These are phyloP conservation scores for Hedychridium roseum DNA, from an alignment of 2,888 invertebrate species.

Conservation along the genomic window DNA sequence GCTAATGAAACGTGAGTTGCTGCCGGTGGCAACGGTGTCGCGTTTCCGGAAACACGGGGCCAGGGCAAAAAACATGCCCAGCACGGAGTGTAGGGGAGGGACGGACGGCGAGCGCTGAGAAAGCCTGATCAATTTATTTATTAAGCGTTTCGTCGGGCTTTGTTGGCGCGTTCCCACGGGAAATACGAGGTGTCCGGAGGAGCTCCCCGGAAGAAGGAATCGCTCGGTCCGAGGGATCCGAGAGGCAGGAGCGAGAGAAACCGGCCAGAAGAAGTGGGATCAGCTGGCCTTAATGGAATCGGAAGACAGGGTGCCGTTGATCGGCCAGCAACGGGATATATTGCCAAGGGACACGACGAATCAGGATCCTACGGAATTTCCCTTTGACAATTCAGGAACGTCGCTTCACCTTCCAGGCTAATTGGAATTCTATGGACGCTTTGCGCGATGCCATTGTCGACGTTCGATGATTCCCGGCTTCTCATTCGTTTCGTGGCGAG, in stretches of 20 bases:
- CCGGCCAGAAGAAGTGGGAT: slow-evolving; percentile 17
- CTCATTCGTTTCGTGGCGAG: too few species aligned
- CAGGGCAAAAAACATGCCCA: slow-evolving; percentile 7
- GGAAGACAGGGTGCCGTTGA: too few species aligned
- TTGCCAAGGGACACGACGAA: neutral
- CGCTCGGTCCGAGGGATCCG: slow-evolving; percentile 3
- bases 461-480: too few species aligned
- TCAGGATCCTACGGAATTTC: neutral
- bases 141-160: slow-evolving; percentile 49
- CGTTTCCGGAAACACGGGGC: slow-evolving; percentile 51
- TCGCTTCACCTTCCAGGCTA: neutral
- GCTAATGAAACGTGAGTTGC: slow-evolving; percentile 44
- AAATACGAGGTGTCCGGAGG: slow-evolving; percentile 51
- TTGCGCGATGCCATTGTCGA: too few species aligned
- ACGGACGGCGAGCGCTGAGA: slow-evolving; percentile 15
- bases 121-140: slow-evolving; percentile 57
- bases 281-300: slow-evolving; percentile 8
- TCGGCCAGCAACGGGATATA: slow-evolving; percentile 3
- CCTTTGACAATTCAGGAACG: neutral
- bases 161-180: slow-evolving; percentile 51
- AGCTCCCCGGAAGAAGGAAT: slow-evolving; percentile 13
- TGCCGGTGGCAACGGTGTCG: slow-evolving; percentile 40
- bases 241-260: slow-evolving; percentile 13
- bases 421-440: too few species aligned
- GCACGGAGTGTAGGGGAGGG: slow-evolving; percentile 14